These are phyloP conservation scores for Polypedilum pembai DNA, from an alignment of 1,140 invertebrate species.

Conservation along the genomic window DNA sequence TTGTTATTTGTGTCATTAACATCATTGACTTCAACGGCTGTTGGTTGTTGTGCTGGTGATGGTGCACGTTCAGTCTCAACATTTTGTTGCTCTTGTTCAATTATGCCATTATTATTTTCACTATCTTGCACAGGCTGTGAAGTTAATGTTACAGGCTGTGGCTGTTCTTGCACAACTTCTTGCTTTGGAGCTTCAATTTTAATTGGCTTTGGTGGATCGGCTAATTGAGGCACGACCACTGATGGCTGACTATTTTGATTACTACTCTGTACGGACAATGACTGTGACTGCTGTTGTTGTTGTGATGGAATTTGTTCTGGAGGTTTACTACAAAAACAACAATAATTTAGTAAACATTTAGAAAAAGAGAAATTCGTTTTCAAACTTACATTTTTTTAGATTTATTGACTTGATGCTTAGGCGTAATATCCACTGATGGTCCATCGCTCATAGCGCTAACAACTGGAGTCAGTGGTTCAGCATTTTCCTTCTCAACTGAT, in stretches of 20 bases:
- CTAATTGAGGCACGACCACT: background rate
- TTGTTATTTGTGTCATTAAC: background rate
- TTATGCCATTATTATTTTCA: conserved; percentile 21
- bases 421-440: conserved; percentile 22
- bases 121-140: background rate
- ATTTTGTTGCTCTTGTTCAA: background rate
- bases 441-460: conserved; percentile 21
- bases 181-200: background rate
- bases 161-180: background rate
- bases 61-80: background rate
- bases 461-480: background rate
- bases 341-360: background rate
- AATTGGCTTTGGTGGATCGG: background rate
- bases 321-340: background rate
- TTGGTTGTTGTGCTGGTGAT: background rate
- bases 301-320: background rate
- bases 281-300: background rate
- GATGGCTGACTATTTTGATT: background rate
- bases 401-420: conserved; percentile 20
- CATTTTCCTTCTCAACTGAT: background rate
- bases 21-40: background rate
- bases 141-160: background rate
- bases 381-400: background rate
- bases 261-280: background rate
- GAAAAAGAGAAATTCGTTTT: background rate